Evolutionary conservation across 2,113 vertebrate species (phyloP).

Genomic region (Crotalus helleri): DNA sequence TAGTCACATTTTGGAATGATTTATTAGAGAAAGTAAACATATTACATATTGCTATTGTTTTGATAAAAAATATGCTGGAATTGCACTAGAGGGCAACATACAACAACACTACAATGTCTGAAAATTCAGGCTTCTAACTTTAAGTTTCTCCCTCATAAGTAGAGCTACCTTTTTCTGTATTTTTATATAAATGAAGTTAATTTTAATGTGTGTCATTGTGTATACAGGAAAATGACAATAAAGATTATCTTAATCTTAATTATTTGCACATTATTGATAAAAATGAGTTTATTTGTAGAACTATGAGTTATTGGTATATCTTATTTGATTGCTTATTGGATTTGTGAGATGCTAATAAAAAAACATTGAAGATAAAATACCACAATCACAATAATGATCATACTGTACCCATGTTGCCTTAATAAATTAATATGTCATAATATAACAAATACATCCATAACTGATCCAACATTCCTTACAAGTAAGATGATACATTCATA

Average conservation of each 20-base stretch:
- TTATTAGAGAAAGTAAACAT: not conserved
- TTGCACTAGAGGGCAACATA: constrained; percentile 57
- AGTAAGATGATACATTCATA: not conserved
- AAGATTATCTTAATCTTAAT: not conserved
- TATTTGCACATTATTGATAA: not conserved
- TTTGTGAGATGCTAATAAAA: not conserved
- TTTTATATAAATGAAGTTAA: not conserved
- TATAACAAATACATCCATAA: not conserved
- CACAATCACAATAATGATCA: not conserved
- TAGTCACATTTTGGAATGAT: too few species aligned
- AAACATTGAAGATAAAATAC: not conserved
- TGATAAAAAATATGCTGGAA: not conserved
- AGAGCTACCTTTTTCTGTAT: not conserved
- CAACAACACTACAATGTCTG: not conserved
- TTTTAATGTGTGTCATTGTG: not conserved
- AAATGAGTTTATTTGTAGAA: not conserved
- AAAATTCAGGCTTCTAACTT: not conserved
- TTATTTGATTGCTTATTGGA: not conserved
- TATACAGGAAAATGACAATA: not conserved
- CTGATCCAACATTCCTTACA: not conserved
- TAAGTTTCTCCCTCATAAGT: not conserved
- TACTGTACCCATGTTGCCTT: not conserved
- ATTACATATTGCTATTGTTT: not conserved
- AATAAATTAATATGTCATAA: not conserved
- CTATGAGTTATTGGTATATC: not conserved